A percentile compares a stretch with the other conserved stretches of the same genome.
phyloP scores from a whole-genome alignment of 2,888 invertebrate species.

The Thera obeliscata region DNA sequence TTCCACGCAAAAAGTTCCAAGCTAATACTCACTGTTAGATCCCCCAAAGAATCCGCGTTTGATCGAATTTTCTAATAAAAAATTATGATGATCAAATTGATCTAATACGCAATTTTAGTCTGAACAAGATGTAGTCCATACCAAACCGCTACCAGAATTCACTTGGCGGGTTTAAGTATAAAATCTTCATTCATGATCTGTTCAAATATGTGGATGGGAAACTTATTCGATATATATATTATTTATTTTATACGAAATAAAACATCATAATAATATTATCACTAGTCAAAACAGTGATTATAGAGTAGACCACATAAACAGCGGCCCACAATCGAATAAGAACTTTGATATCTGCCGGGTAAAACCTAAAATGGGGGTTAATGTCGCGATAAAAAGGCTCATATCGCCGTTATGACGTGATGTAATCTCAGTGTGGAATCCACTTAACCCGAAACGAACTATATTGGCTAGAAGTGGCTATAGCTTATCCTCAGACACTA shows the following conservation, averaged over 20 bases:
- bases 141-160: not conserved
- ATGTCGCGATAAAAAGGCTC: conserved; percentile 62
- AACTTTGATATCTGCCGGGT: conserved; percentile 55
- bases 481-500: conserved; percentile 15
- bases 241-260: no score
- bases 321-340: conserved; percentile 51
- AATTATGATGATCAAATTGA: no score
- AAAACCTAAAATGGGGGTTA: conserved; percentile 56
- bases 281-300: conserved; percentile 29
- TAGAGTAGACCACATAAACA: conserved; percentile 33
- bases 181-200: not conserved
- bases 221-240: not conserved
- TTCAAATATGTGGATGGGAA: not conserved
- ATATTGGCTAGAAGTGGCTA: conserved; percentile 37
- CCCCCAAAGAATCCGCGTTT: no score
- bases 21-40: no score
- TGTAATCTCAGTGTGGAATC: conserved; percentile 56
- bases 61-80: no score
- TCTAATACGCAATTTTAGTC: no score
- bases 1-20: no score
- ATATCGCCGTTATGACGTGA: conserved; percentile 58
- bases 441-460: conserved; percentile 38
- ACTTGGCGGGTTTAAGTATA: not conserved
- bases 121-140: no score
- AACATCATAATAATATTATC: not conserved